A percentile compares a stretch with the other conserved stretches of the same genome.
Evolutionary conservation across 1,140 invertebrate genomes (phyloP).

Genomic region (Pectinophora gossypiella): DNA sequence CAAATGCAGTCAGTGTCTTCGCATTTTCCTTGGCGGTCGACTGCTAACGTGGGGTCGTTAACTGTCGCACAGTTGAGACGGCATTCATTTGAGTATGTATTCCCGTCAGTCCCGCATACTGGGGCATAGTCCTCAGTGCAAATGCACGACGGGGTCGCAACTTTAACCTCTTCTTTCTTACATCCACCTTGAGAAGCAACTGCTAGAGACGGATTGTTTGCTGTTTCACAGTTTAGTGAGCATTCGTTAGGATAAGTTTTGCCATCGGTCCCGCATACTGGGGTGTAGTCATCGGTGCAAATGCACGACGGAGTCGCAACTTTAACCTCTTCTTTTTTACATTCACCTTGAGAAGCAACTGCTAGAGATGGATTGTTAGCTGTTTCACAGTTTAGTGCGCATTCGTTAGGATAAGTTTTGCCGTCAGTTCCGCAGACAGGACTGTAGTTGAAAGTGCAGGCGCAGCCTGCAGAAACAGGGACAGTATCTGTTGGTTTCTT

Average conservation of each 20-base stretch:
- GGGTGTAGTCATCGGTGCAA: constrained; percentile 56
- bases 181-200: not conserved
- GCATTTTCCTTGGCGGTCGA: constrained; percentile 12
- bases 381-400: constrained; percentile 3
- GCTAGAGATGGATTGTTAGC: not conserved
- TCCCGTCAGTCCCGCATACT: constrained; percentile 35
- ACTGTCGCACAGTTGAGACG: constrained; percentile 1
- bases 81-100: constrained; percentile 23
- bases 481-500: too few species aligned
- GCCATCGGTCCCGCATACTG: constrained; percentile 72
- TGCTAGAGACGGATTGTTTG: not conserved
- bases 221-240: constrained; percentile 51
- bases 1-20: not conserved
- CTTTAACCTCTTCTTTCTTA: not conserved
- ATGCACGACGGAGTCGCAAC: constrained; percentile 28
- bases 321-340: not conserved
- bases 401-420: constrained; percentile 23
- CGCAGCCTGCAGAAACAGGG: too few species aligned
- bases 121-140: constrained; percentile 17
- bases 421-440: constrained; percentile 40
- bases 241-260: constrained; percentile 73
- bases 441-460: constrained; percentile 7
- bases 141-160: not conserved
- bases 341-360: constrained; percentile 8
- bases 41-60: not conserved